These are phyloP conservation scores for Podarcis muralis DNA, from an alignment of 2,113 vertebrate genomes.

Conservation along the genomic window DNA sequence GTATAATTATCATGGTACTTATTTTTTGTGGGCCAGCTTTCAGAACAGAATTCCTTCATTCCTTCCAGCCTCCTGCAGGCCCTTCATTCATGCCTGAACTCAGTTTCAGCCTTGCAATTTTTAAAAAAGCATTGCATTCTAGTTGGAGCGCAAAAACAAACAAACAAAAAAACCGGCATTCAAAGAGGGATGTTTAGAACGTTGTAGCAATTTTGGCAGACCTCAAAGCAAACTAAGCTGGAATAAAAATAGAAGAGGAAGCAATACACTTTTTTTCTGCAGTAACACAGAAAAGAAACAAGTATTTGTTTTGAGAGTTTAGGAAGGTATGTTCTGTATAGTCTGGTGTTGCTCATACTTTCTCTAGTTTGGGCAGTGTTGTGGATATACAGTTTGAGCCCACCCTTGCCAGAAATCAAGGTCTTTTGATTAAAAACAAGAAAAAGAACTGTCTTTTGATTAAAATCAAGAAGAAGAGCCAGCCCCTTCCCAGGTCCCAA, in stretches of 20 bases:
- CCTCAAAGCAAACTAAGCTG: neutral
- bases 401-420: neutral
- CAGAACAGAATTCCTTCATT: neutral
- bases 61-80: neutral
- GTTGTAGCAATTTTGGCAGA: neutral
- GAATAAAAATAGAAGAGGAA: neutral
- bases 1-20: neutral
- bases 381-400: neutral
- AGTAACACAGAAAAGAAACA: too few relatives aligned
- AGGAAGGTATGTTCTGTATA: too few relatives aligned
- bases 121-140: neutral
- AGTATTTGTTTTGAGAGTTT: too few relatives aligned
- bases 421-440: too few relatives aligned
- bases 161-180: neutral
- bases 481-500: neutral
- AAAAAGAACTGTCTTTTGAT: neutral
- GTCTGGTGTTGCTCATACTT: neutral
- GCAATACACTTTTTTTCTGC: neutral
- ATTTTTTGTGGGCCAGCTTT: neutral
- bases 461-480: too few relatives aligned
- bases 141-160: neutral
- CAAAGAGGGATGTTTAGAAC: neutral
- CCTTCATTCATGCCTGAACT: neutral
- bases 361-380: neutral
- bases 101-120: neutral